Evolutionary conservation across 2,113 vertebrate genomes (phyloP), one percentile per base, ranked within the genome.

Genomic region (Erythrocebus patas): DNA sequence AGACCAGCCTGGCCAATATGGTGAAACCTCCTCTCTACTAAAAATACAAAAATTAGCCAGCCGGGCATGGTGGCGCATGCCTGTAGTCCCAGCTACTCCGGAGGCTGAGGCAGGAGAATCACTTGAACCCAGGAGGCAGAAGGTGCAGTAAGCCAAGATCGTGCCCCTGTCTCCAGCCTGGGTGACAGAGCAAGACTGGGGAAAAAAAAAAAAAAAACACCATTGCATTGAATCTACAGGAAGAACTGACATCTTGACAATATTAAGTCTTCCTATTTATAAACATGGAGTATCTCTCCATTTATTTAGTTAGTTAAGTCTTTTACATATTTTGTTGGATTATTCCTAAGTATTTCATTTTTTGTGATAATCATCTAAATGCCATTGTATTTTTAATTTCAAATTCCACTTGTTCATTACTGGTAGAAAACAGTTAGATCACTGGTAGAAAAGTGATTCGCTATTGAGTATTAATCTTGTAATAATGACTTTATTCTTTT

Each of bases 1-100:
- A 55, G 52, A 55, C 52, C 52, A 55, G 18, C 18, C 52, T 20
- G 52, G 52, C 52, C 52, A 55, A 20, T 55, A 20, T 55, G 18
- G 52, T 55, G 18, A 55, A 55, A 55, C 52, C 52, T 50, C 52
- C 52, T 7, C 6, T 55, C 52, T 55, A 55, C 52, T 55, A 55
- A 55, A 55, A 55, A 55, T 55, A 55, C 17, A 55, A 55, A 55
- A 55, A 7, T 55, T 55, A 20, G 52, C 52, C 52, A 55, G 18
- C 52, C 6, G 6, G 6, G 52, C 6, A 18, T 55, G 14, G 52
- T 55, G 52, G 52, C 0, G 0, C 52, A 2, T 55, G 52, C 52
- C 52, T 55, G 52, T 55, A 55, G 52, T 55, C 52, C 6, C 52
- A 55, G 52, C 52, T 55, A 20, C 18, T 55, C 6, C 2, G 6